A percentile compares a stretch with the other conserved stretches of the same genome.
Conservation (phyloP, 2,888 invertebrate genomes). For the Hirtodrosophila alboralis region DNA sequence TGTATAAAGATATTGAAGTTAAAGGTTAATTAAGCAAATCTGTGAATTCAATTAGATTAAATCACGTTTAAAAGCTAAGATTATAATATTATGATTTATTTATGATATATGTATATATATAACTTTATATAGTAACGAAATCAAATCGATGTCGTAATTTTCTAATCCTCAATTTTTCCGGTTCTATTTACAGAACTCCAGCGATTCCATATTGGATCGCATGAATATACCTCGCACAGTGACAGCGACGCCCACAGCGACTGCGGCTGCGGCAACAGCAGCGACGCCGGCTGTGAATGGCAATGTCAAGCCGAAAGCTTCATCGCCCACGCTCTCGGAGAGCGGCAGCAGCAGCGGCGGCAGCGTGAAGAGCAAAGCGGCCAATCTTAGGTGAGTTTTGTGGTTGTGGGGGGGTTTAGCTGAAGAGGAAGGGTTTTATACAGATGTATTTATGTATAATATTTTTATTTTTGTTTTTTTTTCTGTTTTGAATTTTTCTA, state of each 20-base stretch:
- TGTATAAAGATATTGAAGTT: no score
- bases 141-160: constrained; percentile 7
- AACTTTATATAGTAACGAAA: no score
- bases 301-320: constrained; percentile 66
- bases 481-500: constrained; percentile 20
- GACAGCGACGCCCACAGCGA: constrained; percentile 46
- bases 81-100: no score
- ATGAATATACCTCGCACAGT: constrained; percentile 72
- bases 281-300: constrained; percentile 18
- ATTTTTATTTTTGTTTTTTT: constrained; percentile 10
- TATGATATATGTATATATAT: no score
- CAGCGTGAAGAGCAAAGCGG: constrained; percentile 83
- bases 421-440: neutral
- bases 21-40: no score
- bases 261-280: constrained; percentile 14
- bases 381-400: constrained; percentile 82
- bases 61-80: no score
- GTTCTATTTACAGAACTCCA: constrained; percentile 85
- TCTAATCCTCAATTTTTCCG: constrained; percentile 5
- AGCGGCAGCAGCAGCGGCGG: constrained; percentile 74
- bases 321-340: constrained; percentile 82
- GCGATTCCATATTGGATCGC: constrained; percentile 86
- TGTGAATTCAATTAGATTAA: no score
- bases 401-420: neutral
- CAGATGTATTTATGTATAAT: constrained; percentile 16